Percentiles rank a stretch among this genome's conserved stretches.
Evolutionary conservation across 2,797 vertebrate species (phyloP).

Genomic region (Dryobates pubescens): DNA sequence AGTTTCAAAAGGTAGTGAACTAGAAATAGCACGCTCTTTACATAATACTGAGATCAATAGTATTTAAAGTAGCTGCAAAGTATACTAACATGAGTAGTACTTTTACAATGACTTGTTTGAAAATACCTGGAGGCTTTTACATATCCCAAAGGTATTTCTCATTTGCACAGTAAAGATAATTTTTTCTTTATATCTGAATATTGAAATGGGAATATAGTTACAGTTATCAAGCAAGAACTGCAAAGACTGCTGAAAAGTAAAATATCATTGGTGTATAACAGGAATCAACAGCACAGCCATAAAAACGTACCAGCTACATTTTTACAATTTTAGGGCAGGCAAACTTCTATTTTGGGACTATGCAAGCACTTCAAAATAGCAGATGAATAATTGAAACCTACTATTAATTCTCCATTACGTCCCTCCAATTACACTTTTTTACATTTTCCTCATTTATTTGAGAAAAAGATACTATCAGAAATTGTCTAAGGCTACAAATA

Average conservation of each 20-base stretch:
- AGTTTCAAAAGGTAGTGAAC: conserved; percentile 71
- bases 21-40: conserved; percentile 75
- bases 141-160: conserved; percentile 81
- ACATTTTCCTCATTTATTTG: not conserved
- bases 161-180: conserved; percentile 85
- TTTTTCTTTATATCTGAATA: conserved; percentile 82
- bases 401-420: not conserved
- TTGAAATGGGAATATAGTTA: conserved; percentile 75
- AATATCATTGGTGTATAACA: conserved; percentile 41
- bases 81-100: conserved; percentile 72
- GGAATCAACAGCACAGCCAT: conserved; percentile 38
- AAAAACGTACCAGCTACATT: conserved; percentile 31
- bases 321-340: conserved; percentile 58
- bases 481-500: not conserved
- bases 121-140: conserved; percentile 80
- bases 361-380: conserved; percentile 38
- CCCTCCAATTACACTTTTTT: not conserved
- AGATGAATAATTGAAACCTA: conserved; percentile 4
- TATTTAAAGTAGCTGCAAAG: conserved; percentile 82
- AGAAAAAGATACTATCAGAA: not conserved
- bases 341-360: conserved; percentile 54
- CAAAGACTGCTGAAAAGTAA: conserved; percentile 70
- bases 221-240: conserved; percentile 70
- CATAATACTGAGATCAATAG: conserved; percentile 83
- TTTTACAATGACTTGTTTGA: conserved; percentile 78